These are phyloP conservation scores for Chiropotes sagulatus DNA, from an alignment of 2,797 vertebrate species.

Conservation along the genomic window DNA sequence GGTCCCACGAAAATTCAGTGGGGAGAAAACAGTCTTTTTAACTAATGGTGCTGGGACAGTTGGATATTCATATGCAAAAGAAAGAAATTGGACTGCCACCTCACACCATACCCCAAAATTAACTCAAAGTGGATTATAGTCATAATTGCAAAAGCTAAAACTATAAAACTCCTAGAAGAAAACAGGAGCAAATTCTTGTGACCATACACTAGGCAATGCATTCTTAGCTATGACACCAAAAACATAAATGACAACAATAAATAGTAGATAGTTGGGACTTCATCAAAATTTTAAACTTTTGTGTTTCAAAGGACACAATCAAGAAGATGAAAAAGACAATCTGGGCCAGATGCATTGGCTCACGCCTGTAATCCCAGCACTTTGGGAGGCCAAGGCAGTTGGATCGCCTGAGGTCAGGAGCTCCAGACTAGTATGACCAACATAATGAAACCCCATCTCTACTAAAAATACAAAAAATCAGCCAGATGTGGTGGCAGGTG, in stretches of 20 bases:
- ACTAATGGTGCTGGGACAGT: no score
- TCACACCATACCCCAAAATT: background rate
- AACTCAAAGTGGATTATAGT: background rate
- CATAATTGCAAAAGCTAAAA: background rate
- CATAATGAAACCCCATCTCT: no score
- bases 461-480: no score
- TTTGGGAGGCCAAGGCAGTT: no score
- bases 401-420: no score
- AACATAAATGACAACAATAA: background rate
- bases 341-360: no score
- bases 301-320: background rate
- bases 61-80: no score
- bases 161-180: background rate
- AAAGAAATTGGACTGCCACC: background rate
- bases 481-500: fast-evolving
- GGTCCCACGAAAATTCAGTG: no score
- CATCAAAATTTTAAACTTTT: background rate
- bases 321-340: background rate
- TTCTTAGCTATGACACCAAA: background rate
- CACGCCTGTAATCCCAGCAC: no score
- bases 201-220: background rate
- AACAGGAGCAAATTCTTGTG: background rate
- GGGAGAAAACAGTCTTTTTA: background rate
- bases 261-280: background rate
- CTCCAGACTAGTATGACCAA: no score